Conservation (phyloP, 2,113 vertebrate genomes). For the Coracopsis vasa region DNA sequence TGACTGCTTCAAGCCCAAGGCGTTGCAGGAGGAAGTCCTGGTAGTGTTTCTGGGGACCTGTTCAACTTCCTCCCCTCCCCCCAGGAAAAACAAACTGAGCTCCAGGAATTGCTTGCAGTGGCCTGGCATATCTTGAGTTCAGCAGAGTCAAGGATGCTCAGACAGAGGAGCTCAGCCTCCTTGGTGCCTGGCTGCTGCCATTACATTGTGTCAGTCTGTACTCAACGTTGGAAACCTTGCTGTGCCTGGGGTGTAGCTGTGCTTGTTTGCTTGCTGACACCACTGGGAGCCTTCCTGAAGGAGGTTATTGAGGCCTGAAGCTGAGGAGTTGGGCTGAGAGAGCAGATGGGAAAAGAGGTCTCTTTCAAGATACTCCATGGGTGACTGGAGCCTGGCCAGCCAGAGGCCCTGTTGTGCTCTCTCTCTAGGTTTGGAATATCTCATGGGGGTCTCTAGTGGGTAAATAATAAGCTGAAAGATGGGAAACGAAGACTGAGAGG, state of each 20-base stretch:
- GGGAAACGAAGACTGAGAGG: neutral
- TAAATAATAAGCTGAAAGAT: neutral
- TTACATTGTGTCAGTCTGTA: neutral
- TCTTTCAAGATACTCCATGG: neutral
- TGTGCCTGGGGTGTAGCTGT: neutral
- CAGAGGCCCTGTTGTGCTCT: neutral
- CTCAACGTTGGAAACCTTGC: rapidly evolving
- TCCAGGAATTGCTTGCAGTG: neutral
- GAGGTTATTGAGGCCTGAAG: neutral
- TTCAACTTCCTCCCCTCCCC: neutral
- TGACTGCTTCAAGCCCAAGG: neutral
- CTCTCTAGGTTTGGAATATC: neutral
- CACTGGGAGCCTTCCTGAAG: neutral
- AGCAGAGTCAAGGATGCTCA: neutral
- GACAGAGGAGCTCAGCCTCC: neutral
- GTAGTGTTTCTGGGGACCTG: neutral
- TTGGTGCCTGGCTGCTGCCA: neutral
- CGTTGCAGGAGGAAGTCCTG: neutral
- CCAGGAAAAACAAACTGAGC: neutral
- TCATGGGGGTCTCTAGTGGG: neutral
- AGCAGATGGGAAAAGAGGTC: neutral
- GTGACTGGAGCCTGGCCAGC: neutral
- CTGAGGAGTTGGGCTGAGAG: neutral
- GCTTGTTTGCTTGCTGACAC: neutral
- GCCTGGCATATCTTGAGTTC: neutral